These are phyloP conservation scores for Cephus sareptanus DNA, from an alignment of 2,888 invertebrate species.

Conservation along the genomic window DNA sequence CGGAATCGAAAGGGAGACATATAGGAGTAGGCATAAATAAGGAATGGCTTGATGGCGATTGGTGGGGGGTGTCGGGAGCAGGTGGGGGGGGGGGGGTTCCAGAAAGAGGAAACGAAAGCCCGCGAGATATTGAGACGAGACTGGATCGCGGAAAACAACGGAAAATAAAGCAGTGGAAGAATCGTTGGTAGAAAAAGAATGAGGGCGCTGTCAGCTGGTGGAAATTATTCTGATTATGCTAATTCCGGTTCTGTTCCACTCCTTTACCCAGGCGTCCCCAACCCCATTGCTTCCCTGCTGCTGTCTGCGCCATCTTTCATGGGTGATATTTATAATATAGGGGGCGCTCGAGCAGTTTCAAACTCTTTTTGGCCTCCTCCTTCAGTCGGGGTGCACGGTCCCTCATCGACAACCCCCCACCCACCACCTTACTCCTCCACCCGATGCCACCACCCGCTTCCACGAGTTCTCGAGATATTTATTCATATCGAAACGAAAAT, in stretches of 20 bases:
- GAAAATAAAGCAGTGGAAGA: constrained; percentile 65
- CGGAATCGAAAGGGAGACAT: neutral
- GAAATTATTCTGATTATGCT: constrained; percentile 75
- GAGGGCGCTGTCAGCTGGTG: constrained; percentile 73
- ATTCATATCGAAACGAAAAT: constrained; percentile 54
- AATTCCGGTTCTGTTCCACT: constrained; percentile 70
- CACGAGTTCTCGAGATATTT: constrained; percentile 53
- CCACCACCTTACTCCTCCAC: constrained; percentile 12
- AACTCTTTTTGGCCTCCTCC: constrained; percentile 60
- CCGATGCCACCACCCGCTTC: constrained; percentile 33
- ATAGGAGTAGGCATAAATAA: neutral
- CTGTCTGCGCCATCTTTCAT: constrained; percentile 67
- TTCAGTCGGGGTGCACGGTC: constrained; percentile 16
- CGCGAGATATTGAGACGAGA: constrained; percentile 46
- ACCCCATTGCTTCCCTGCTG: constrained; percentile 58
- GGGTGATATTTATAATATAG: constrained; percentile 66
- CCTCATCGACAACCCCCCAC: constrained; percentile 26
- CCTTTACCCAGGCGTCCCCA: constrained; percentile 62
- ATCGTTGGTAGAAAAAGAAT: constrained; percentile 68
- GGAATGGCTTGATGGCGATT: neutral
- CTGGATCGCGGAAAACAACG: constrained; percentile 59
- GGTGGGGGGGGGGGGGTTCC: neutral
- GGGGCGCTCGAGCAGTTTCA: constrained; percentile 63
- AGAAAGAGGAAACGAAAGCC: constrained; percentile 36
- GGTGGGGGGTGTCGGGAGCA: neutral